A percentile compares a stretch with the other conserved stretches of the same genome.
Conservation (phyloP, 1,140 invertebrate species). For the Lepidostoma basale region DNA sequence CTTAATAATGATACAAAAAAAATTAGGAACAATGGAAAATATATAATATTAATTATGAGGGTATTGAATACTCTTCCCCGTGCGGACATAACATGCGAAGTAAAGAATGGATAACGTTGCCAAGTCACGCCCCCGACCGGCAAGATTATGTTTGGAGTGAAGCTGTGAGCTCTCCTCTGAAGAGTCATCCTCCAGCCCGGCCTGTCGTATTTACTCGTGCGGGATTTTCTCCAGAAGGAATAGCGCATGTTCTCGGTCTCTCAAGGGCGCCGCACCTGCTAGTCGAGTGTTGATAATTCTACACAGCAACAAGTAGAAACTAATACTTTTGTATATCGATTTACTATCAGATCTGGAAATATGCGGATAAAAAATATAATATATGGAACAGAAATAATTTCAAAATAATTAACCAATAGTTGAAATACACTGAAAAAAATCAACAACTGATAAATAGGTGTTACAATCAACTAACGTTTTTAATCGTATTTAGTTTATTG, state of each 20-base stretch:
- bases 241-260: not conserved
- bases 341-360: no score
- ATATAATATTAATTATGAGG: no score
- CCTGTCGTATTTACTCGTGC: slow-evolving; percentile 31
- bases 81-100: not conserved
- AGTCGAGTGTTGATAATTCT: not conserved
- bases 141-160: slow-evolving; percentile 37
- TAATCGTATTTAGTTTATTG: no score
- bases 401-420: no score
- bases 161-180: slow-evolving; percentile 19
- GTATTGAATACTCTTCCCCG: not conserved
- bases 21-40: no score
- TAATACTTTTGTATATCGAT: no score
- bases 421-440: no score
- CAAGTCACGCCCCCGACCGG: slow-evolving; percentile 34
- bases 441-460: no score
- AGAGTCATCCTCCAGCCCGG: not conserved
- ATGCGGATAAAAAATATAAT: no score
- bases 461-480: no score
- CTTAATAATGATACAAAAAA: no score
- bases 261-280: not conserved
- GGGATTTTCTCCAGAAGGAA: not conserved
- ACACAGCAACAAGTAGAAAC: not conserved
- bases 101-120: slow-evolving; percentile 39
- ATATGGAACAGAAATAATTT: no score